A percentile compares a stretch with the other conserved stretches of the same genome.
phyloP scores from a whole-genome alignment of 2,113 vertebrate genomes.

The Murina feae region DNA sequence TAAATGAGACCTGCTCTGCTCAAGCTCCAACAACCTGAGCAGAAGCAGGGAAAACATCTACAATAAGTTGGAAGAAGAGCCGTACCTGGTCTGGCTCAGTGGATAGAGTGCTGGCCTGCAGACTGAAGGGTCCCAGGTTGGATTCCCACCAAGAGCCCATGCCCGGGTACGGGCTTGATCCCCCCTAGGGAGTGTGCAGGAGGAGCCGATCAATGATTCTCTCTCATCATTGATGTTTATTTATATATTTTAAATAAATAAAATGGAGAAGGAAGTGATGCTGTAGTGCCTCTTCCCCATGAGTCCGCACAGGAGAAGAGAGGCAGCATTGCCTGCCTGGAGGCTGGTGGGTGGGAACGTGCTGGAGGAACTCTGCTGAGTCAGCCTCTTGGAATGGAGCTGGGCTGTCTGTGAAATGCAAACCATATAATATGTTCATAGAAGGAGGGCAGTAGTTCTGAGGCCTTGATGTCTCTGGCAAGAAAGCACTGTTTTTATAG shows the following conservation, averaged over 20 bases:
- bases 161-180: no score
- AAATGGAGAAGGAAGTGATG: not conserved
- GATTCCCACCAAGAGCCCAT: no score
- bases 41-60: not conserved
- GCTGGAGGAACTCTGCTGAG: slow-evolving; percentile 1
- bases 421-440: not conserved
- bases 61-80: not conserved
- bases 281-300: accelerated
- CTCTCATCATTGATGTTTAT: no score
- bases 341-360: not conserved
- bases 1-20: not conserved
- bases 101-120: no score
- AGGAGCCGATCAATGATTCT: no score
- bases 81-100: no score
- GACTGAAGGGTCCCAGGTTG: no score
- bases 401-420: not conserved
- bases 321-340: accelerated
- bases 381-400: not conserved
- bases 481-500: slow-evolving; percentile 47
- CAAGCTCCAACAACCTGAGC: not conserved
- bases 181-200: no score
- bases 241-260: no score
- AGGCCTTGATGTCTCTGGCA: slow-evolving; percentile 46
- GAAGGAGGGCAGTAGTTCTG: not conserved
- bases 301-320: not conserved